Base-by-base conservation (phyloP, 2,888 invertebrate genomes). In the Mayetiola destructor region DNA sequence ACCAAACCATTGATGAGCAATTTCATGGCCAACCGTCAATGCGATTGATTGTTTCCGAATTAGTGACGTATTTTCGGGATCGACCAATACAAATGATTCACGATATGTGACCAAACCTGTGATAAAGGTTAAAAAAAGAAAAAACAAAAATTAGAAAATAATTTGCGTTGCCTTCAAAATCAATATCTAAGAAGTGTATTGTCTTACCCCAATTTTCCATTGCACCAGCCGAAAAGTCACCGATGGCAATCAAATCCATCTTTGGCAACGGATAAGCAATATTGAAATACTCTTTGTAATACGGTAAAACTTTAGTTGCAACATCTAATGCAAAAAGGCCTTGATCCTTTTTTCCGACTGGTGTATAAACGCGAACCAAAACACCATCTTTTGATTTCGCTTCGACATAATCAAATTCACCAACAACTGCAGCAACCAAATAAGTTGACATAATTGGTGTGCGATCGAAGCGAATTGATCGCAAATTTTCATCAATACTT, bases 1-100 rank as follows among this genome's bases (percentile, higher is more conserved):
- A 8, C 96, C 97, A 73, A 97, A 97, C 96, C 97, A 97, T 70
- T 95, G 93, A 72, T 96, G 96, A 3, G 94, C 93, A 55, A 97
- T 75, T 71, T 97, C 96, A 71, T 97, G 96, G 0, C 85, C 85
- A 21, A 89, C 86, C 0, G 92, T 88, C 20, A 93, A 72, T 0
- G 94, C 93, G 64, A 94, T 88, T 74, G 83, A 84, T 67, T 92
- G 90, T 63, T 87, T 84, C 56, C 84, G 79, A 58, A 82, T 81
- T 3, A 90, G 81, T 1, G 94, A 92, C 0, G 94, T 90, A 67
- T 93, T 88, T 64, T 86, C 79, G 1, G 88, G 85, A 74, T 97
- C 96, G 4, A 93, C 88, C 35, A 96, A 75, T 1, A 96, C 77
- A 63, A 88, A 88, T 5, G 88, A 88, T 70, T 97, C 96, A 60